Evolutionary conservation across 1,140 invertebrate genomes (phyloP), one percentile per base, ranked within the genome.

Genomic region (Polyergus mexicanus): DNA sequence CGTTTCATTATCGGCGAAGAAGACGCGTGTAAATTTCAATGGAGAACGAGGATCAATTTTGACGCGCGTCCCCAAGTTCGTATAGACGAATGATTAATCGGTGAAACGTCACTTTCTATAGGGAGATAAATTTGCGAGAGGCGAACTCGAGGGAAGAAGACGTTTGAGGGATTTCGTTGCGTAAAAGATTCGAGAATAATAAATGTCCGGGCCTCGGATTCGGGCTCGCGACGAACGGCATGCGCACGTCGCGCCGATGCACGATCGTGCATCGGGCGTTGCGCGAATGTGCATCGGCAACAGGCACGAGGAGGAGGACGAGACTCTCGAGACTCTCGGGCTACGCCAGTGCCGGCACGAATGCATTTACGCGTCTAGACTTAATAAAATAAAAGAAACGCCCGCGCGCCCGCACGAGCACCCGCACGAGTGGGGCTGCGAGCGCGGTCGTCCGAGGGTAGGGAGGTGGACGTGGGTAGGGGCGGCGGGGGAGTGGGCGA

Each of bases 311-410:
- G 32, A 32, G 32, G 32, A 32, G 68, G n/a, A n/a, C n/a, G n/a
- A 85, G 78, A 90, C 85, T 89, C 88, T 90, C 86, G 84, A 90
- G 89, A 88, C 32, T 32, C 32, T 32, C 80, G 87, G 91, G 90
- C 93, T 93, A 94, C 93, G 94, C 92, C 94, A 94, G 93, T 93
- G 92, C 90, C 91, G 92, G 90, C 93, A 92, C 92, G 94, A 94
- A 94, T 94, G 94, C 94, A 93, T 95, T 94, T 94, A 93, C 92
- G 92, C 92, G 94, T 94, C 94, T 95, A 94, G 94, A 95, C 94
- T 94, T 94, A 93, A 94, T 94, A 94, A 95, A 94, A 94, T 94
- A 95, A 94, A 95, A 94, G 91, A 94, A 95, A 92, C 89, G 83
- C 85, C 88, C 32, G 32, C 89, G 90, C 89, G 89, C 89, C 89